phyloP scores from a whole-genome alignment of 2,797 vertebrate species.

The Enteromius argenteus region DNA sequence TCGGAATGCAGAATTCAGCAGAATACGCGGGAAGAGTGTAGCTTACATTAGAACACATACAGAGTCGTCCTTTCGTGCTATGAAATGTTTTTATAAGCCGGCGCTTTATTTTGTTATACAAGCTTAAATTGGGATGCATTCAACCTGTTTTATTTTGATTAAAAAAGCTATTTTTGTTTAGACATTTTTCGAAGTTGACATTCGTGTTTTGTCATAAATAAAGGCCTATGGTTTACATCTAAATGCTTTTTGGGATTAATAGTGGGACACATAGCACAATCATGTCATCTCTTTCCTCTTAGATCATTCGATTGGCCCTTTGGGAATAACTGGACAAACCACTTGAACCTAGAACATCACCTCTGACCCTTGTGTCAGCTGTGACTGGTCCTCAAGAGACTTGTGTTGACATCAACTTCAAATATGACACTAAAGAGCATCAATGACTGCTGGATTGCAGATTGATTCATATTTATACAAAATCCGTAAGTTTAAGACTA shows the following conservation, averaged over 20 bases:
- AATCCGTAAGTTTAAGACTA: background rate
- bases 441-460: background rate
- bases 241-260: background rate
- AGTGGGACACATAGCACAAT: background rate
- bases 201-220: background rate
- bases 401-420: conserved; percentile 34
- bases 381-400: conserved; percentile 56
- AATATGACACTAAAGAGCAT: conserved; percentile 26
- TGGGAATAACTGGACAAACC: conserved; percentile 66
- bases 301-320: conserved; percentile 61
- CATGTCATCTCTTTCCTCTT: conserved; percentile 50
- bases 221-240: background rate
- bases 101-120: background rate
- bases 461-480: background rate
- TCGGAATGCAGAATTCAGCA: background rate
- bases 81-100: background rate
- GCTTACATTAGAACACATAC: background rate
- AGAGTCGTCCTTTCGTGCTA: background rate
- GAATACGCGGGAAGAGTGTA: too few species aligned
- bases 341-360: conserved; percentile 63
- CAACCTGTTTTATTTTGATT: background rate
- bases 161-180: background rate
- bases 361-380: conserved; percentile 61
- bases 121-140: background rate
- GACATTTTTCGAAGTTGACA: background rate